phyloP scores from a whole-genome alignment of 2,888 invertebrate species.

The Elgonia sp. region DNA sequence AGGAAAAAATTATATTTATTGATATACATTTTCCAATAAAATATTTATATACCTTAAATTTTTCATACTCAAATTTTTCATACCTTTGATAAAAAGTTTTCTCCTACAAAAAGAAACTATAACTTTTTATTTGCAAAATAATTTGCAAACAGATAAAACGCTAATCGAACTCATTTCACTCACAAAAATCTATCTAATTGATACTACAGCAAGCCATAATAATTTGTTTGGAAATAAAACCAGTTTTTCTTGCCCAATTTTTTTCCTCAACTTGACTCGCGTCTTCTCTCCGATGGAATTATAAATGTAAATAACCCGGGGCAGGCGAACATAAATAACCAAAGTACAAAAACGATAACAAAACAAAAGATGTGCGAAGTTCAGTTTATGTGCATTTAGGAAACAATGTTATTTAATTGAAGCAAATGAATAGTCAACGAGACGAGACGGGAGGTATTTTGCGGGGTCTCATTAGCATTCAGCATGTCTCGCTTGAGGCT shows the following conservation, averaged over 20 bases:
- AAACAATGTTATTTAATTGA: slow-evolving; percentile 68
- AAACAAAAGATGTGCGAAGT: slow-evolving; percentile 59
- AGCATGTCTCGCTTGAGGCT: slow-evolving; percentile 81
- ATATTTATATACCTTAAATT: no score
- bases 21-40: no score
- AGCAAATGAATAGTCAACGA: slow-evolving; percentile 72
- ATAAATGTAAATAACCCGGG: slow-evolving; percentile 60
- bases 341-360: slow-evolving; percentile 47
- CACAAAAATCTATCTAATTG: slow-evolving; percentile 9
- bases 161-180: neutral
- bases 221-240: slow-evolving; percentile 38
- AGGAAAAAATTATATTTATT: no score
- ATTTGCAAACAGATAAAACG: neutral
- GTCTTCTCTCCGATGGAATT: slow-evolving; percentile 37
- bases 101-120: no score
- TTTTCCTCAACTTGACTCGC: neutral
- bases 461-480: slow-evolving; percentile 83
- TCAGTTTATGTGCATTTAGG: slow-evolving; percentile 54
- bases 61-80: no score
- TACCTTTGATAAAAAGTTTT: no score
- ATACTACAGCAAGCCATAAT: slow-evolving; percentile 1
- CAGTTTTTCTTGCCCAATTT: slow-evolving; percentile 39
- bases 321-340: slow-evolving; percentile 23
- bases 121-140: neutral
- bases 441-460: slow-evolving; percentile 55